Evolutionary conservation across 2,888 invertebrate genomes (phyloP).

Genomic region (Brachyptera putata): DNA sequence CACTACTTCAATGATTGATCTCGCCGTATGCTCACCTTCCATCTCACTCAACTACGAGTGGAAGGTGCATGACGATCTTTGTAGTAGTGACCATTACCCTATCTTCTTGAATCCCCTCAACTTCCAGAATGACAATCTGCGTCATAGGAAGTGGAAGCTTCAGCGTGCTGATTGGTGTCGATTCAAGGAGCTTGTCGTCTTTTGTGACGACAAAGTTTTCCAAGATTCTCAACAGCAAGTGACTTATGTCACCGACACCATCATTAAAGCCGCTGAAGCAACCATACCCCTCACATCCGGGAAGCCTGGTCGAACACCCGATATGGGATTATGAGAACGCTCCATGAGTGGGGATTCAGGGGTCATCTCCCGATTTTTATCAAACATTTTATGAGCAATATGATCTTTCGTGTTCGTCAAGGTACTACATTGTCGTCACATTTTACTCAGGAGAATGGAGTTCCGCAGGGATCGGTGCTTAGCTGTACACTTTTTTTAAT

Average conservation of each 20-base stretch:
- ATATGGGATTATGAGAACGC: slow-evolving; percentile 25
- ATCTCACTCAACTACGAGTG: neutral
- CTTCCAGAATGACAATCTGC: neutral
- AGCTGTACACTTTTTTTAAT: slow-evolving; percentile 21
- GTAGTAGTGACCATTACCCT: slow-evolving; percentile 2
- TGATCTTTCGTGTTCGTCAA: slow-evolving; percentile 8
- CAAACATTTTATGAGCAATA: slow-evolving; percentile 15
- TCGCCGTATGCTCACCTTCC: neutral
- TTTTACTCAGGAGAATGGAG: slow-evolving; percentile 13
- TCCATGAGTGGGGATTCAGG: slow-evolving; percentile 29
- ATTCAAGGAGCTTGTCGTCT: neutral
- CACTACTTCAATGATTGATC: neutral
- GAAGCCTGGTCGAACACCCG: neutral
- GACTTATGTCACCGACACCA: neutral
- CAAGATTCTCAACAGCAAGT: neutral
- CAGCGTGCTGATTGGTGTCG: neutral
- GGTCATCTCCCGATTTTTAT: slow-evolving; percentile 31
- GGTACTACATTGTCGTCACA: slow-evolving; percentile 5
- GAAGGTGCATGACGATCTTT: neutral
- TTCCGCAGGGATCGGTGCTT: slow-evolving; percentile 26
- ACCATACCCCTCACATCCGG: neutral
- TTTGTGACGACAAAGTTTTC: neutral
- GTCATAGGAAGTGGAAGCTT: neutral
- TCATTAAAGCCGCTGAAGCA: neutral
- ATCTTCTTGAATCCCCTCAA: neutral